Evolutionary conservation across 2,113 vertebrate genomes (phyloP).

Genomic region (Oncorhynchus kisutch): DNA sequence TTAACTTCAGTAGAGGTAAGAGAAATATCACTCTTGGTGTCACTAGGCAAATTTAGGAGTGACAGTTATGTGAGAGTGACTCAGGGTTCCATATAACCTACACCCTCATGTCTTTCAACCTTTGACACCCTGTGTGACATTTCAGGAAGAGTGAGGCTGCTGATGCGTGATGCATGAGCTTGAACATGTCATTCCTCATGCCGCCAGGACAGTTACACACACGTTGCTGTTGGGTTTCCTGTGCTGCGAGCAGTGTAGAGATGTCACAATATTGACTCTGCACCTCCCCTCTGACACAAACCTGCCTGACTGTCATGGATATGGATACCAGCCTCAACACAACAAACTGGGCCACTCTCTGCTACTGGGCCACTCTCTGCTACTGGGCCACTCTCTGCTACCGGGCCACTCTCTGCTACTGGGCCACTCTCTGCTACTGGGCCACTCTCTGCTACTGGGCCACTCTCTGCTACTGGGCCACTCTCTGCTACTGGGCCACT

Average conservation of each 20-base stretch:
- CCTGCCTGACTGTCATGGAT: conserved; percentile 7
- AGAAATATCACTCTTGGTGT: conserved; percentile 20
- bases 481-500: too few species aligned
- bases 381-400: too few species aligned
- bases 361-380: too few species aligned
- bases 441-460: too few species aligned
- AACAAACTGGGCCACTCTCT: too few species aligned
- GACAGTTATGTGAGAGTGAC: conserved; percentile 23
- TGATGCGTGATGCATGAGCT: conserved; percentile 1
- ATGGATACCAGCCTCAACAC: too few species aligned
- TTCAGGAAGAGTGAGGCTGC: not conserved
- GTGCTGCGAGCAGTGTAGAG: not conserved
- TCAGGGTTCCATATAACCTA: conserved; percentile 21
- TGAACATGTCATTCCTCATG: conserved; percentile 27
- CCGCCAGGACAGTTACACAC: not conserved
- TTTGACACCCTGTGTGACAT: conserved; percentile 3
- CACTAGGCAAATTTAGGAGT: conserved; percentile 17
- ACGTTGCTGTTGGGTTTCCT: not conserved
- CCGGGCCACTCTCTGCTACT: too few species aligned
- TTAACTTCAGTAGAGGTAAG: conserved; percentile 13
- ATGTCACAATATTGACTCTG: conserved; percentile 19
- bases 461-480: too few species aligned
- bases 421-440: too few species aligned
- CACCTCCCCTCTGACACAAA: not conserved
- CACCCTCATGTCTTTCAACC: conserved; percentile 20